Conservation (phyloP, 2,113 vertebrate species). For the Semicossyphus pulcher region DNA sequence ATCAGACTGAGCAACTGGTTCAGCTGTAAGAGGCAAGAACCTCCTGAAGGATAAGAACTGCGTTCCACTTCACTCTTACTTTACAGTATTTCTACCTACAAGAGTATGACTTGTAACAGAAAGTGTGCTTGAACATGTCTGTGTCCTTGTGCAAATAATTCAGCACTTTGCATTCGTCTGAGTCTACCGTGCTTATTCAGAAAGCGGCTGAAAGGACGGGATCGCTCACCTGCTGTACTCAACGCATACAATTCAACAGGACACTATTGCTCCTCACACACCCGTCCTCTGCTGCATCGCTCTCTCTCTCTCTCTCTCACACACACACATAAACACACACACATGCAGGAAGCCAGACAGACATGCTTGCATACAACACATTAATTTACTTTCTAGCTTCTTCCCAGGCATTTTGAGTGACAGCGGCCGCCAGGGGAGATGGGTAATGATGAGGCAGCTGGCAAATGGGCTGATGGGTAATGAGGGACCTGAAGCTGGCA, state of each 20-base stretch:
- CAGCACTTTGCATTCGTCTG: not conserved
- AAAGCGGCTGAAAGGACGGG: conserved; percentile 20
- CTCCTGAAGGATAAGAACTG: not conserved
- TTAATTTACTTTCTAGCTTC: conserved; percentile 74
- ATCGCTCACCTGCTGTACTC: conserved; percentile 11
- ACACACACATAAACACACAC: conserved; percentile 5
- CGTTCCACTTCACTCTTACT: not conserved
- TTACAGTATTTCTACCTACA: not conserved
- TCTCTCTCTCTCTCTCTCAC: conserved; percentile 1
- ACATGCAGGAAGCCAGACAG: conserved; percentile 22
- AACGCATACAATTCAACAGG: conserved; percentile 24
- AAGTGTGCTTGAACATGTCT: not conserved
- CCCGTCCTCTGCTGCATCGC: conserved; percentile 4
- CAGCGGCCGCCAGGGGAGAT: conserved; percentile 73
- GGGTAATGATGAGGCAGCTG: conserved; percentile 82
- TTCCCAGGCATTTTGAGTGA: conserved; percentile 75
- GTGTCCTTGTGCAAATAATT: conserved; percentile 5
- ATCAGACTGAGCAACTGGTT: not conserved
- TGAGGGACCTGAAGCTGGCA: conserved; percentile 75
- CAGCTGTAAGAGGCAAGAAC: not conserved
- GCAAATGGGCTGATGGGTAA: conserved; percentile 81
- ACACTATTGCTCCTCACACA: conserved; percentile 30
- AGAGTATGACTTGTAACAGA: not conserved
- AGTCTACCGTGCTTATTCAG: not conserved
- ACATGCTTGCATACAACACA: conserved; percentile 69